phyloP scores from a whole-genome alignment of 1,140 invertebrate genomes.

The Brachionus koreanus region DNA sequence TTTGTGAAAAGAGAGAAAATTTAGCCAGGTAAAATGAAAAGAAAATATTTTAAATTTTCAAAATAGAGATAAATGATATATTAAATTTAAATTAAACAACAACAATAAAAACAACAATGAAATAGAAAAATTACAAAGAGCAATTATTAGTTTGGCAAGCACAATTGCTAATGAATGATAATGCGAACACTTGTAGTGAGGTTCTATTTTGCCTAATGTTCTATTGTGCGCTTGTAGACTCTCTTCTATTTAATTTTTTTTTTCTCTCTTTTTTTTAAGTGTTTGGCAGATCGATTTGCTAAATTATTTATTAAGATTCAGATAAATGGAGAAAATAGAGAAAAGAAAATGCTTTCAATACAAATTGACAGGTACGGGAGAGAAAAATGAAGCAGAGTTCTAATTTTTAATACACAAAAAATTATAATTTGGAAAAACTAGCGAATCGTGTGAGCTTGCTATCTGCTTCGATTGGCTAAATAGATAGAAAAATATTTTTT shows the following conservation, averaged over 20 bases:
- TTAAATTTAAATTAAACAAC: constrained; percentile 41
- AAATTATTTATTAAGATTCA: constrained; percentile 37
- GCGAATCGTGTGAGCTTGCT: not conserved
- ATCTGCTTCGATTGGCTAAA: not conserved
- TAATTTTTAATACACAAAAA: not conserved
- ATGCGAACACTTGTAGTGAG: constrained; percentile 8
- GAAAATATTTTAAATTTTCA: constrained; percentile 12
- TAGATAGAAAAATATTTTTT: constrained; percentile 28
- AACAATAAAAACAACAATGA: not conserved
- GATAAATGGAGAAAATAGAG: not conserved
- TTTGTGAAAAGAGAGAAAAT: not conserved
- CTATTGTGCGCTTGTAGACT: constrained; percentile 21
- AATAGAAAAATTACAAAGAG: constrained; percentile 12
- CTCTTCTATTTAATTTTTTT: not conserved
- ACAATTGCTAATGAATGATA: constrained; percentile 29
- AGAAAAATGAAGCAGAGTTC: not conserved
- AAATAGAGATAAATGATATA: constrained; percentile 36
- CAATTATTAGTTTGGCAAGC: not conserved
- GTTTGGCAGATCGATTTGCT: constrained; percentile 23
- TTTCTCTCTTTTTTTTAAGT: no score
- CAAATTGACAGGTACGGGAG: constrained; percentile 25
- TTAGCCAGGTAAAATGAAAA: constrained; percentile 3
- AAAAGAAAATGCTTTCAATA: constrained; percentile 22
- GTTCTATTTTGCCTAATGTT: not conserved
- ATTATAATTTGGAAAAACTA: constrained; percentile 10